Evolutionary conservation across 2,113 vertebrate species (phyloP).

Genomic region (Apodemus sylvaticus): DNA sequence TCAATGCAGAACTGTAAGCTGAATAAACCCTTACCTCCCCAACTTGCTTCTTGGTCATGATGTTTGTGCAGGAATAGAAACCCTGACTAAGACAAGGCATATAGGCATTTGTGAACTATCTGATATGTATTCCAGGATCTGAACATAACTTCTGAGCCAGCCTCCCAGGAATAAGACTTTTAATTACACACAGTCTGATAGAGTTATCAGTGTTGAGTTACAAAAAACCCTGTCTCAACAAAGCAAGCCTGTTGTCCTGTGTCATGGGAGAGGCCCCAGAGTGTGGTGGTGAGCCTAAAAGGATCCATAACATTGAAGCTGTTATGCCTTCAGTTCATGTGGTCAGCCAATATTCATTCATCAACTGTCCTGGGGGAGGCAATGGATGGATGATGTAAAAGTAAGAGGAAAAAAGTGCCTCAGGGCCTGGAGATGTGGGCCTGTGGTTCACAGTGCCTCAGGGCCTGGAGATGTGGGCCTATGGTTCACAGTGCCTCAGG

Average conservation of each 20-base stretch:
- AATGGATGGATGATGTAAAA: neutral
- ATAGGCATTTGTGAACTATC: neutral
- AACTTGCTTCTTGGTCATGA: no score
- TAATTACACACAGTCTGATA: neutral
- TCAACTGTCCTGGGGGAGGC: neutral
- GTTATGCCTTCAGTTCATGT: neutral
- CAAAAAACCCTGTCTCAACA: neutral
- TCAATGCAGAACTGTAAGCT: no score
- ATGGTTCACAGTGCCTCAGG: neutral
- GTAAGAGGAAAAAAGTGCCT: neutral
- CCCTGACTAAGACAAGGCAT: no score
- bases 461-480: neutral
- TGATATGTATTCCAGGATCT: neutral
- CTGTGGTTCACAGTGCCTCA: neutral
- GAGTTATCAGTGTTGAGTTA: neutral
- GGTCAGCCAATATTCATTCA: neutral
- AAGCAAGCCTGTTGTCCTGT: neutral
- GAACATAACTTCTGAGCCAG: neutral
- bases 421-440: neutral
- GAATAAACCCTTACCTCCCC: no score
- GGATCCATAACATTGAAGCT: neutral
- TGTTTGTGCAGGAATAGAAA: no score
- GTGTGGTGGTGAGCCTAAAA: neutral
- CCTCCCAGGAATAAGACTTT: neutral
- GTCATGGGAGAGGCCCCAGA: neutral